A percentile compares a stretch with the other conserved stretches of the same genome.
phyloP scores from a whole-genome alignment of 2,113 vertebrate genomes.

The Vimba vimba region DNA sequence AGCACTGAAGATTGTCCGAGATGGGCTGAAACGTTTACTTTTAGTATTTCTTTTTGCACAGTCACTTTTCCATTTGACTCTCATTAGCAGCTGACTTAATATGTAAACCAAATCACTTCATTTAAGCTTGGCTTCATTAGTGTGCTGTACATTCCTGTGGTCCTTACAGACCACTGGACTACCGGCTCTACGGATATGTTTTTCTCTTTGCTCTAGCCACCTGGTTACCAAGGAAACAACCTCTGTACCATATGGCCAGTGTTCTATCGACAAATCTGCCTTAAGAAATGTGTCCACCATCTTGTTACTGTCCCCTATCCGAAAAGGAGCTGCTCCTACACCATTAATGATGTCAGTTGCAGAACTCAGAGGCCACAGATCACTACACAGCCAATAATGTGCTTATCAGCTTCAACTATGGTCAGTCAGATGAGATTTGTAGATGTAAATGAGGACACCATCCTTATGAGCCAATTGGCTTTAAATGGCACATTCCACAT shows the following conservation, averaged over 20 bases:
- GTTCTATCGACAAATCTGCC: slow-evolving; percentile 56
- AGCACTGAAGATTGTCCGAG: too few species aligned
- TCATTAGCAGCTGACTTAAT: neutral
- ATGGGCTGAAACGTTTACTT: too few species aligned
- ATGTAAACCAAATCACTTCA: neutral
- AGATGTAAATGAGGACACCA: neutral
- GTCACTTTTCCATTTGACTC: neutral
- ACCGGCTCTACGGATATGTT: neutral
- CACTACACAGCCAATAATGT: slow-evolving; percentile 4
- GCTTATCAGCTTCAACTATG: slow-evolving; percentile 34
- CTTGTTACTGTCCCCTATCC: slow-evolving; percentile 30
- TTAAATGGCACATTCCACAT: neutral
- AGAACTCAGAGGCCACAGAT: slow-evolving; percentile 9
- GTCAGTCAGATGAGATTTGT: slow-evolving; percentile 5
- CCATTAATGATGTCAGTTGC: slow-evolving; percentile 15
- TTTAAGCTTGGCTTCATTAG: slow-evolving; percentile 18
- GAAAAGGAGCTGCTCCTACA: slow-evolving; percentile 30
- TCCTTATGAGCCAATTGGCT: neutral
- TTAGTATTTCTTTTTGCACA: too few species aligned
- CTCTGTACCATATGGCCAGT: slow-evolving; percentile 26
- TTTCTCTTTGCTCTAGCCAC: slow-evolving; percentile 35
- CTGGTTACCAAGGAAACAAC: slow-evolving; percentile 65
- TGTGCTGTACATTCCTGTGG: neutral
- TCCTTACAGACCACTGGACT: neutral
- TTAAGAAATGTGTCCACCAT: slow-evolving; percentile 35